These are phyloP conservation scores for Elgonia sp. DNA, from an alignment of 2,888 invertebrate genomes.

Conservation along the genomic window DNA sequence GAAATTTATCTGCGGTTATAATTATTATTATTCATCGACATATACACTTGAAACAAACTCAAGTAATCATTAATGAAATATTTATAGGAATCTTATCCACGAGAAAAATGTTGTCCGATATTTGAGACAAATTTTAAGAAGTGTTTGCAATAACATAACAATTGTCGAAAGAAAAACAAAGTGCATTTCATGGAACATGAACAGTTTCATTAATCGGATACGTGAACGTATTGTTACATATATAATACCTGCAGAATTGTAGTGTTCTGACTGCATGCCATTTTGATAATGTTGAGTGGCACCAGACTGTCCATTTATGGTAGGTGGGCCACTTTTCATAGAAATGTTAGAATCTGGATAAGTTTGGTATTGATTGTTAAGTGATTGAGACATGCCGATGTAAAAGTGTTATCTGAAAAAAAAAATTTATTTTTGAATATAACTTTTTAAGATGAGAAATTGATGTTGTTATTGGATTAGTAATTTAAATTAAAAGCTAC, in stretches of 20 bases:
- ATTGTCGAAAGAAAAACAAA: not conserved
- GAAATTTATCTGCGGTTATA: conserved; percentile 21
- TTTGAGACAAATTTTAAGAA: not conserved
- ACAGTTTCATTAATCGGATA: not conserved
- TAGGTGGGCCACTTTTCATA: conserved; percentile 79
- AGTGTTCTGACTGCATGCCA: conserved; percentile 82
- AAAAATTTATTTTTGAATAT: not conserved
- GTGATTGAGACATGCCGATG: conserved; percentile 83
- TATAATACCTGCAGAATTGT: conserved; percentile 83
- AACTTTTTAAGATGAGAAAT: too few relatives aligned
- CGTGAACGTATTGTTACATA: conserved; percentile 60
- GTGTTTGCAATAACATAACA: not conserved
- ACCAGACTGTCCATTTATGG: conserved; percentile 82
- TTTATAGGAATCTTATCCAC: not conserved
- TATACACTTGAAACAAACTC: not conserved
- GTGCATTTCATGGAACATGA: not conserved
- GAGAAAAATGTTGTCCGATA: too few relatives aligned
- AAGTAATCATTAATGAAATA: conserved; percentile 18
- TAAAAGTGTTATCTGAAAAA: conserved; percentile 78
- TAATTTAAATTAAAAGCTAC: too few relatives aligned
- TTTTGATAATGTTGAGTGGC: conserved; percentile 81
- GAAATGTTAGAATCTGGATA: conserved; percentile 79
- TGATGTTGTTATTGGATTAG: too few relatives aligned
- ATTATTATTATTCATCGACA: conserved; percentile 38
- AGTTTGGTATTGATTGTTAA: conserved; percentile 82